Evolutionary conservation across 37 sponge, comb jelly and placozoan species (phyloP).

Genomic region (Petrosia ficiformis): DNA sequence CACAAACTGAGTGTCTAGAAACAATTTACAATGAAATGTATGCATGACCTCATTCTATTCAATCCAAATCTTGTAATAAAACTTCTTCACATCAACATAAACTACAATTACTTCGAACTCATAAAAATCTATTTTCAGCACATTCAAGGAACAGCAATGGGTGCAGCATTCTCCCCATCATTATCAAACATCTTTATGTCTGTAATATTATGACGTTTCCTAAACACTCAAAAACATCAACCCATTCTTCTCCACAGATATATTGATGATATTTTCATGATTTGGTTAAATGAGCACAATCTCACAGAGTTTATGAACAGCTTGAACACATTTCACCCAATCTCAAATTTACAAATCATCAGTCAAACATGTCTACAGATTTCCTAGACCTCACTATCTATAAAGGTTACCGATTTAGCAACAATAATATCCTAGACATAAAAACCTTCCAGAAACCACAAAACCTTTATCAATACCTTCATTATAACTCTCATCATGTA

Average conservation of each 20-base stretch:
- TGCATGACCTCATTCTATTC: background rate
- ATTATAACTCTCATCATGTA: background rate
- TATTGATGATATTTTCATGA: background rate
- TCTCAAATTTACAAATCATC: background rate
- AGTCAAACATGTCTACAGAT: background rate
- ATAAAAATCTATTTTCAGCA: background rate
- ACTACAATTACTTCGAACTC: background rate
- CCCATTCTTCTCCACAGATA: background rate
- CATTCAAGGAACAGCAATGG: background rate
- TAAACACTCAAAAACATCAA: background rate
- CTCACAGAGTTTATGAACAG: background rate
- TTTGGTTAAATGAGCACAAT: background rate
- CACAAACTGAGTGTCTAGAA: conserved; percentile 13
- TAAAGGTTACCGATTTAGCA: background rate
- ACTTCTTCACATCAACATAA: background rate
- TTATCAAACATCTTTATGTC: background rate
- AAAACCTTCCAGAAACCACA: background rate
- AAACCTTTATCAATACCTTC: background rate
- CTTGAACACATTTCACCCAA: background rate
- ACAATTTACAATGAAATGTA: conserved; percentile 18
- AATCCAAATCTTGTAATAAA: background rate
- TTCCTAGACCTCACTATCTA: background rate
- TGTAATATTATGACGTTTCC: background rate
- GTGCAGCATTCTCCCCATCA: background rate
- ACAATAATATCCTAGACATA: background rate